Evolutionary conservation across 1,140 invertebrate genomes (phyloP), one percentile per base, ranked within the genome.

Genomic region (Drosophila equinoxialis): DNA sequence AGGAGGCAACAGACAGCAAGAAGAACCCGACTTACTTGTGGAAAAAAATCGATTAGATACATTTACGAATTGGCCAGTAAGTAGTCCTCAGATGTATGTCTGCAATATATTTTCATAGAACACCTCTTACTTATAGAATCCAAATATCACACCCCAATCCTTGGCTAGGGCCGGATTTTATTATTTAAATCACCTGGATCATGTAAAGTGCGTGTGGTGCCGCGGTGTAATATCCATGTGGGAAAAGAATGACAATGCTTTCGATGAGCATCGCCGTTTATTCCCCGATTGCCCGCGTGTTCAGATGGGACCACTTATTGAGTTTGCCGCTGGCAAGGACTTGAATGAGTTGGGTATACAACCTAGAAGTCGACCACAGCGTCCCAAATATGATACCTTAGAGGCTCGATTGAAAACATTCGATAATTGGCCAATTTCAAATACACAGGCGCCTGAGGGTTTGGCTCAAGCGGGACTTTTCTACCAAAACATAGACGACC

Each of bases 161-260:
- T 92, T 98, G 68, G 97, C 96, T 0, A 94, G 94, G 90, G 96
- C 97, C 74, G 97, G 97, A 6, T 98, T 92, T 48, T 92, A 91
- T 48, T 92, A 92, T 68, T 68, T 86, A 0, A 92, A 93, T 69
- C 71, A 90, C 6, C 84, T 90, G 30, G 94, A 94, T 54, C 93
- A 96, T 90, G 96, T 98, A 0, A 94, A 96, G 76, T 98, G 97
- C 93, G 96, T 95, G 11, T 98, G 95, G 94, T 92, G 94, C 94
- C 78, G 96, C 95, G 62, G 96, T 95, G 69, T 97, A 48, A 93
- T 95, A 77, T 94, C 93, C 74, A 94, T 94, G 77, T 98, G 96
- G 97, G 94, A 95, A 92, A 91, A 83, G 68, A 95, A 94, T 68
- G 96, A 96, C 93, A 94, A 94, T 84, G 97, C 97, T 6, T 94